Evolutionary conservation across 2,113 vertebrate species (phyloP).

Genomic region (Pterocles burchelli): DNA sequence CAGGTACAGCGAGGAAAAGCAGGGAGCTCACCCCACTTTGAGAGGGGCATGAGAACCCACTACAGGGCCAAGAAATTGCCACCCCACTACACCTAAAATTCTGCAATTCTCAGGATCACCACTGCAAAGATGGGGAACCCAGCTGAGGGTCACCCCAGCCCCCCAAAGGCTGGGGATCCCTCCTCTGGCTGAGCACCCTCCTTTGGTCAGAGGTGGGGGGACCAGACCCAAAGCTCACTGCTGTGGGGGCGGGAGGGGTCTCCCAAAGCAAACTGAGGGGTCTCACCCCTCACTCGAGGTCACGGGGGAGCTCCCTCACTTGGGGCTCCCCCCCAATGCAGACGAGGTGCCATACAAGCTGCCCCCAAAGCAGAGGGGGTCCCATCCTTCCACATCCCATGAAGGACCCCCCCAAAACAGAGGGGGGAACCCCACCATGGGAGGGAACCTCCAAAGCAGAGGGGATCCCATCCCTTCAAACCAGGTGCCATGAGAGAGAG

Average conservation of each 20-base stretch:
- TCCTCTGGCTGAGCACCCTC: too few relatives aligned
- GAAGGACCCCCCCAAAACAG: background rate
- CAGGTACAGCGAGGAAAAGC: accelerated
- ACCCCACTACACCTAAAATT: too few relatives aligned
- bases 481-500: too few relatives aligned
- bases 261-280: background rate
- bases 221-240: background rate
- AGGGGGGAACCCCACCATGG: background rate
- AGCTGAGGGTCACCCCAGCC: too few relatives aligned
- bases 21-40: background rate
- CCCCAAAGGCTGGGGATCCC: background rate
- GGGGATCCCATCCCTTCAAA: background rate
- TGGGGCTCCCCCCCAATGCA: accelerated
- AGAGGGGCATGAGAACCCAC: accelerated
- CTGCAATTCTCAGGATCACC: accelerated
- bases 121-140: background rate
- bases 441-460: background rate
- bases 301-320: accelerated
- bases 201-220: background rate
- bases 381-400: background rate
- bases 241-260: accelerated
- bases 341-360: accelerated
- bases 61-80: background rate
- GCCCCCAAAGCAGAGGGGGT: background rate
- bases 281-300: accelerated